A percentile compares a stretch with the other conserved stretches of the same genome.
Evolutionary conservation across 1,140 invertebrate genomes (phyloP).

Genomic region (Helicorthomorpha holstii): DNA sequence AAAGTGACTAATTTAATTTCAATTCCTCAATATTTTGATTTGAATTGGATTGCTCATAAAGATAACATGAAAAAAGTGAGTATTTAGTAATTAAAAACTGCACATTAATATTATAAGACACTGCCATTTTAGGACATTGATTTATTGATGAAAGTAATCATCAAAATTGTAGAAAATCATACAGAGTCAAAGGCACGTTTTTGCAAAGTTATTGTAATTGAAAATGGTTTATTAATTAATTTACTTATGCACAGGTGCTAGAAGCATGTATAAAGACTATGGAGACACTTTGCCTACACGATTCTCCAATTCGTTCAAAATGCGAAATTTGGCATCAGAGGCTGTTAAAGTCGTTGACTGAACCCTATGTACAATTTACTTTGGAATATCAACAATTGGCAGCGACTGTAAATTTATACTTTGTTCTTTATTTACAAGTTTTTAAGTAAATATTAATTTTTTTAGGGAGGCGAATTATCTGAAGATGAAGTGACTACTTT

Average conservation of each 20-base stretch:
- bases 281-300: constrained; percentile 76
- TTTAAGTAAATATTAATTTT: not conserved
- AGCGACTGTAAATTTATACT: constrained; percentile 35
- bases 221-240: not conserved
- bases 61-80: constrained; percentile 37
- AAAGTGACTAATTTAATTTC: constrained; percentile 85
- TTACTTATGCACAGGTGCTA: constrained; percentile 32
- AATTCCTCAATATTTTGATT: constrained; percentile 92
- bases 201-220: not conserved
- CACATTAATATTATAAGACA: not conserved
- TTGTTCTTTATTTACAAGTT: not conserved
- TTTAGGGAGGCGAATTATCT: constrained; percentile 62
- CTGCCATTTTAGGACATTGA: constrained; percentile 39
- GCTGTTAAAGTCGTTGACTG: constrained; percentile 74
- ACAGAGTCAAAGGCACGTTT: constrained; percentile 64
- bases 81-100: not conserved
- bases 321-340: constrained; percentile 77
- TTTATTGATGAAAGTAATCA: constrained; percentile 58
- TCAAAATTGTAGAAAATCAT: constrained; percentile 71
- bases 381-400: constrained; percentile 64
- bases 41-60: constrained; percentile 84
- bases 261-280: constrained; percentile 86
- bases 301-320: constrained; percentile 68
- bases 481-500: constrained; percentile 91
- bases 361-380: constrained; percentile 74